Conservation (phyloP, 2,797 vertebrate species). For the Sardinella longiceps region DNA sequence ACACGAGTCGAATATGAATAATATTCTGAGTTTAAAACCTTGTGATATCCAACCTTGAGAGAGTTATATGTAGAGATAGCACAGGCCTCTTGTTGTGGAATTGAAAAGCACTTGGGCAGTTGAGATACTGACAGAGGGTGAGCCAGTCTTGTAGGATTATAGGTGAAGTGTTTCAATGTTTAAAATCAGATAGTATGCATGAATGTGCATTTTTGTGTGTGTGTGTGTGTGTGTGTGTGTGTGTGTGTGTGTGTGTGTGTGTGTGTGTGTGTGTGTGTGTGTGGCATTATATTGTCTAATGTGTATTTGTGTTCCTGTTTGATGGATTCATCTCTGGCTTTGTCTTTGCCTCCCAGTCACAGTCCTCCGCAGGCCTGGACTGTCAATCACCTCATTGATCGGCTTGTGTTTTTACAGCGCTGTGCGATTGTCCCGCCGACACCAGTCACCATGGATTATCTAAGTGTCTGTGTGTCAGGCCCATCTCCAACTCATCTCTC, state of each 20-base stretch:
- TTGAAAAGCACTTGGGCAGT: not conserved
- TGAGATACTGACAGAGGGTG: not conserved
- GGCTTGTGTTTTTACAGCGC: not conserved
- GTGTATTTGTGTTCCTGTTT: not conserved
- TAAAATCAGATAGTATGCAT: not conserved
- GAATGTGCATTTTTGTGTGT: too few relatives aligned
- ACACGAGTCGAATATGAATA: not conserved
- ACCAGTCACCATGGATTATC: not conserved
- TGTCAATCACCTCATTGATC: not conserved
- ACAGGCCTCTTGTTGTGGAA: not conserved
- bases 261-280: not conserved
- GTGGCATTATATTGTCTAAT: not conserved
- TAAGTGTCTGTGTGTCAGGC: not conserved
- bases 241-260: not conserved
- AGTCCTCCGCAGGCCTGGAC: not conserved
- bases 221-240: not conserved
- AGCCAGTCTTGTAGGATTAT: not conserved
- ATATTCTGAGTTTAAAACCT: not conserved
- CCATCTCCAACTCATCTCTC: not conserved
- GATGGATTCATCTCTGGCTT: not conserved
- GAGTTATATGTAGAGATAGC: not conserved
- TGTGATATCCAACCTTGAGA: too few relatives aligned
- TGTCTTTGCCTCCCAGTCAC: not conserved
- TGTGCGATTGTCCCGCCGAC: not conserved
- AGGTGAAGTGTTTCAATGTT: not conserved